Percentiles rank a stretch among this genome's conserved stretches.
phyloP scores from a whole-genome alignment of 2,797 vertebrate genomes.

The Spinibarbus caldwelli region DNA sequence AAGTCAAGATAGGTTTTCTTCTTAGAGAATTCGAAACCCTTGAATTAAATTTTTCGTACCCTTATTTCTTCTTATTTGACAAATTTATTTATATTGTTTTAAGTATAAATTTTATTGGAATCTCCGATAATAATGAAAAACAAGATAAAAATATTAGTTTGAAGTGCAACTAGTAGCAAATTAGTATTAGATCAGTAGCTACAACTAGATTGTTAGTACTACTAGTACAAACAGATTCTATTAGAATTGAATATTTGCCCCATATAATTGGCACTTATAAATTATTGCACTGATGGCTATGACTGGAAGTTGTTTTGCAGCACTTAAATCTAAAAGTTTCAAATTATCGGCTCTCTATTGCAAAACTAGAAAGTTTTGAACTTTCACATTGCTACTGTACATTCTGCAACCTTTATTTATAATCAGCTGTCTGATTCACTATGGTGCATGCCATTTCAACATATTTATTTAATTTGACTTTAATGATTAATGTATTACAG shows the following conservation, averaged over 20 bases:
- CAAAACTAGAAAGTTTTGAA: slow-evolving; percentile 7
- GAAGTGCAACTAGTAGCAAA: background rate
- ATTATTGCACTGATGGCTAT: slow-evolving; percentile 58
- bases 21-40: background rate
- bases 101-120: background rate
- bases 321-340: slow-evolving; percentile 65
- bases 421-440: slow-evolving; percentile 63
- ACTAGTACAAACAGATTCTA: background rate
- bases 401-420: slow-evolving; percentile 17
- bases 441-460: slow-evolving; percentile 79
- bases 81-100: background rate
- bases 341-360: background rate
- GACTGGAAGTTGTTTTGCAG: slow-evolving; percentile 61
- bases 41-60: background rate
- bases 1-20: background rate
- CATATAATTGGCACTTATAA: slow-evolving; percentile 69
- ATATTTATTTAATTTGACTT: slow-evolving; percentile 66
- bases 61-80: background rate
- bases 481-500: slow-evolving; percentile 61
- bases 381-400: background rate
- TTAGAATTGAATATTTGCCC: background rate
- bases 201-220: background rate
- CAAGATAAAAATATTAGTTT: background rate
- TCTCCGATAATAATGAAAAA: background rate
- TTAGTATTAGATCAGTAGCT: background rate